Conservation (phyloP, 1,140 invertebrate species). For the Hypsibius dujardini region DNA sequence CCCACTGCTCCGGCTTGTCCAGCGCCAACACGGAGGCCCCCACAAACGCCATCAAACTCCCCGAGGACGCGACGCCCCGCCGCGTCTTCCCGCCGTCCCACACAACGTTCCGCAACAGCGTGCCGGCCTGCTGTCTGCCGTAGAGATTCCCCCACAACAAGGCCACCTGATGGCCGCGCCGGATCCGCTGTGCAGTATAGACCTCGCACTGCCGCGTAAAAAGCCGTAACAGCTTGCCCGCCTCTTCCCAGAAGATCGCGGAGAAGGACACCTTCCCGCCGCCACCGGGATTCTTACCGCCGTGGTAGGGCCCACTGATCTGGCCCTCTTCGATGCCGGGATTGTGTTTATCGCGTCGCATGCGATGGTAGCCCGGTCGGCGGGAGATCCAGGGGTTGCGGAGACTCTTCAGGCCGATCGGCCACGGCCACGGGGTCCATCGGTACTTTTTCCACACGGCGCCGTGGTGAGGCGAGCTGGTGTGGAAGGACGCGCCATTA, state of each 20-base stretch:
- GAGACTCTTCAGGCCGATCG: background rate
- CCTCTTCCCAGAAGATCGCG: background rate
- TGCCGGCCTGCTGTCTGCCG: background rate
- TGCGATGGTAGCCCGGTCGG: background rate
- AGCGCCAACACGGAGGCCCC: background rate
- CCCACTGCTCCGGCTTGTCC: background rate
- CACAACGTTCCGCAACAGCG: background rate
- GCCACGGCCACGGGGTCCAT: background rate
- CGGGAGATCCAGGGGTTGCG: background rate
- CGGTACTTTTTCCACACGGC: background rate
- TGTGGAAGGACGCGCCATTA: background rate
- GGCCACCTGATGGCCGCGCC: background rate
- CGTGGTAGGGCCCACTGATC: background rate
- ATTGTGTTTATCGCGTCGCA: background rate
- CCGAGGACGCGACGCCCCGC: too few relatives aligned
- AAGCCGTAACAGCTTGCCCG: background rate
- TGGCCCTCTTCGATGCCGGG: background rate
- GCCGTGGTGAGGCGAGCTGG: background rate
- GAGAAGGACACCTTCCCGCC: too few relatives aligned
- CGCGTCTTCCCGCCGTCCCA: background rate
- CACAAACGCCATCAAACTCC: background rate
- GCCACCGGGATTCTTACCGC: too few relatives aligned
- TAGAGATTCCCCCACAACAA: background rate
- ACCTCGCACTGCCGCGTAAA: conserved; percentile 8
- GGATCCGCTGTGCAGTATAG: background rate